Conservation (phyloP, 92 coral and sea anemone genomes). For the Umimayanthus chanpuru region DNA sequence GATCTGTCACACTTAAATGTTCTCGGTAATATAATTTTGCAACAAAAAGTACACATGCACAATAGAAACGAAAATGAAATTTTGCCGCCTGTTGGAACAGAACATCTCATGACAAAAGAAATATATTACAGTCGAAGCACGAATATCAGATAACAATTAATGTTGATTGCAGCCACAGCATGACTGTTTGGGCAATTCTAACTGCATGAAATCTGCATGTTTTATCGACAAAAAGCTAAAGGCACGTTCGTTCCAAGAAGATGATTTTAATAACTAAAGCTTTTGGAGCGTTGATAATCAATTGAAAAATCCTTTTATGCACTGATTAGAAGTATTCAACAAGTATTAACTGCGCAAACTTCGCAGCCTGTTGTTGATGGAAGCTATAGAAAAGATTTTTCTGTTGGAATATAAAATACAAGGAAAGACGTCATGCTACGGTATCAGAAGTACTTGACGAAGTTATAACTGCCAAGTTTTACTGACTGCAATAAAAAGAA, state of each 20-base stretch:
- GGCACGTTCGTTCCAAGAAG: conserved; percentile 1
- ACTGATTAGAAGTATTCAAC: conserved; percentile 23
- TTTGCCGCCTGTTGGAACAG: conserved; percentile 9
- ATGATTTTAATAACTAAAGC: conserved; percentile 9
- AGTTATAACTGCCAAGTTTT: not conserved
- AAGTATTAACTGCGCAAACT: conserved; percentile 20
- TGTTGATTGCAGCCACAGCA: not conserved
- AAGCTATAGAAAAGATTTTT: too few species aligned
- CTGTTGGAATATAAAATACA: not conserved
- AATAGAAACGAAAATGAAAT: not conserved
- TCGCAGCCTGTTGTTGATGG: conserved; percentile 6
- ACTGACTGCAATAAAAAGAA: not conserved
- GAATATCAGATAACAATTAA: not conserved
- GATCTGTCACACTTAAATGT: not conserved
- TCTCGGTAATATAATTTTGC: not conserved
- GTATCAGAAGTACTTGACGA: not conserved
- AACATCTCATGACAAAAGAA: not conserved
- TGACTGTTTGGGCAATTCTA: not conserved
- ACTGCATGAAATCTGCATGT: not conserved
- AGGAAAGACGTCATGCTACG: not conserved
- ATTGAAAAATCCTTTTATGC: conserved; percentile 25
- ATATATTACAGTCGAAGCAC: not conserved
- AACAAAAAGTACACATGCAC: not conserved
- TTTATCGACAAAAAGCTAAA: not conserved
- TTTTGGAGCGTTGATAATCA: not conserved